These are phyloP conservation scores for Alexandromys fortis DNA, from an alignment of 2,113 vertebrate genomes.

Conservation along the genomic window DNA sequence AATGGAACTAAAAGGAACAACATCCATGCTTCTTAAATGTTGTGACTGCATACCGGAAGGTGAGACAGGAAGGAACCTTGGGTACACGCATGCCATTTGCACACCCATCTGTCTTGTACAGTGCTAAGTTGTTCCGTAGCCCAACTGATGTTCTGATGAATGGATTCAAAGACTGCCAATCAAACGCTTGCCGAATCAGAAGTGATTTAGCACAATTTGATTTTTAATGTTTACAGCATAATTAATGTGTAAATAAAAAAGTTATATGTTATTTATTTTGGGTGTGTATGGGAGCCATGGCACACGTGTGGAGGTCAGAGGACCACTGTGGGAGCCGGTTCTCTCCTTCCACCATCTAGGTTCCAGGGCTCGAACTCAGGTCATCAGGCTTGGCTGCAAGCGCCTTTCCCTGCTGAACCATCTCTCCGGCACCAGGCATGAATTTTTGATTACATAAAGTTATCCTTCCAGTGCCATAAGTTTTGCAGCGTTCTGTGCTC, in stretches of 20 bases:
- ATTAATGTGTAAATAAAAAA: neutral
- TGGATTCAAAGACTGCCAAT: constrained; percentile 1
- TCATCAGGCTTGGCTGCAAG: neutral
- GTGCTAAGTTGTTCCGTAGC: neutral
- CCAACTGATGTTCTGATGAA: neutral
- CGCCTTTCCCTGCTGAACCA: neutral
- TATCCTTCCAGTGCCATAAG: neutral
- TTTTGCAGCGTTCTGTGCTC: neutral
- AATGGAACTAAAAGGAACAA: neutral
- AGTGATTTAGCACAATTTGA: neutral
- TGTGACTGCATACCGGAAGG: neutral
- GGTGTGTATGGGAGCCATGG: neutral
- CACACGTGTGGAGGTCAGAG: neutral
- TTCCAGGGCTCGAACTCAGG: neutral
- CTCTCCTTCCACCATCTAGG: neutral
- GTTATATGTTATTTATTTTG: neutral
- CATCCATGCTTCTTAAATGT: neutral
- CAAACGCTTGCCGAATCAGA: neutral
- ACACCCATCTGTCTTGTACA: neutral
- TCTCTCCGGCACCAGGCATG: too few relatives aligned
- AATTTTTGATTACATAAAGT: neutral
- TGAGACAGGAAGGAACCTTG: neutral
- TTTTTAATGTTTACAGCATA: constrained; percentile 32
- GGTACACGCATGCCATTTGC: neutral
- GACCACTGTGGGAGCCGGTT: neutral